Base-by-base conservation (phyloP, 2,888 invertebrate genomes). In the Parthenolecanium corni region DNA sequence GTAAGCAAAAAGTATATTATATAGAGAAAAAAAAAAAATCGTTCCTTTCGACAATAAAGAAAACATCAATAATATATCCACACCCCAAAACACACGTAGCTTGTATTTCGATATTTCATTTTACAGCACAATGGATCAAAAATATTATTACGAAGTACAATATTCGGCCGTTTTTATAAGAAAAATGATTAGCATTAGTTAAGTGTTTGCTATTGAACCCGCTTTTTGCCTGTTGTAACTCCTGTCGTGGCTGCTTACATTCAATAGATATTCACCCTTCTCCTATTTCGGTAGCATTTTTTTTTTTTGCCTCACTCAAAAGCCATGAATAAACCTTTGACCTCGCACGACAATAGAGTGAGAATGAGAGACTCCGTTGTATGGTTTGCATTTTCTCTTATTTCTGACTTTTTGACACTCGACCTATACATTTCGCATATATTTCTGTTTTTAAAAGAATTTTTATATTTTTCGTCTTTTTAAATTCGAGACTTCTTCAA, bases 171-270 rank as follows among this genome's bases (percentile, higher is more conserved):
- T 61, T 61, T 61, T 61, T 61, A 51, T 61, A 61, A 61, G 61
- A 61, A 61, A 61, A 51, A 61, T 61, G 61, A 61, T 61, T 61
- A 61, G 61, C 61, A 61, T 61, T 61, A 49, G 61, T 61, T 61
- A 61, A 61, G 61, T 61, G 61, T 61, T 61, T 20, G 61, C 61
- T 51, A 61, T 61, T 61, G 61, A 61, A 61, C 61, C 31, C 49
- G 61, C 51, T 61, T 61, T 49, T 31, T 31, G 31, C 31, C 31
- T 31, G 31, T 49, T 38, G 25, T 51, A 36, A 61, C 61, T 61
- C 40, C 61, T 51, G 61, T 61, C 51, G 61, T 24, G 61, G 61
- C 61, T 51, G 61, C 23, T 61, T 61, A 25, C 9, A 31, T 31
- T 31, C 31, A 61, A 61, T 61, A 61, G 61, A 61, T 51, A 51